A percentile compares a stretch with the other conserved stretches of the same genome.
Evolutionary conservation across 2,113 vertebrate species (phyloP).

Genomic region (Danionella cerebrum): DNA sequence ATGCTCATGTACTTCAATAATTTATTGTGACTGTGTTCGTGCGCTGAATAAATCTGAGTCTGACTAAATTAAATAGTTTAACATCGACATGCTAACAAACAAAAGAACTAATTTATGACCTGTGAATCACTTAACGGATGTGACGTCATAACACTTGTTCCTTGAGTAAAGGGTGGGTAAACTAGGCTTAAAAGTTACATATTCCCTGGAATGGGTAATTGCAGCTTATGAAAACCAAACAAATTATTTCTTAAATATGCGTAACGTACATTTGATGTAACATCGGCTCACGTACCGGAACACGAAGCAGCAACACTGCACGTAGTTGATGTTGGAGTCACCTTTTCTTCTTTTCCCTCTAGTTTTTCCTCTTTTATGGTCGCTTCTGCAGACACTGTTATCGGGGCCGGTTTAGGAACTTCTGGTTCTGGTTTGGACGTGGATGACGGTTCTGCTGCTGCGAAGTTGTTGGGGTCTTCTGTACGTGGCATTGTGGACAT

Average conservation of each 20-base stretch:
- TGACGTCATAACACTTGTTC: background rate
- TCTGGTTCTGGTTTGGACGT: slow-evolving; percentile 1
- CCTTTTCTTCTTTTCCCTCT: slow-evolving; percentile 20
- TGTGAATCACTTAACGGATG: background rate
- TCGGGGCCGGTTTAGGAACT: background rate
- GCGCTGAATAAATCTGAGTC: too few species aligned
- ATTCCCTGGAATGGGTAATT: too few species aligned
- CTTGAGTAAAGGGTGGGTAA: background rate
- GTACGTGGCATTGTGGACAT: slow-evolving; percentile 11
- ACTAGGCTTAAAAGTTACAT: background rate
- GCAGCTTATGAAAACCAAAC: background rate
- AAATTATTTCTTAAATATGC: background rate
- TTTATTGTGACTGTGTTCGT: too few species aligned
- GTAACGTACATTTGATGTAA: background rate
- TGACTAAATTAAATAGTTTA: too few species aligned
- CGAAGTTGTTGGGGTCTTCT: background rate
- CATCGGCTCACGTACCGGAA: background rate
- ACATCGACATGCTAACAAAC: too few species aligned
- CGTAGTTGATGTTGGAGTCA: background rate
- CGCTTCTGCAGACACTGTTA: background rate
- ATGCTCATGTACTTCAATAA: too few species aligned
- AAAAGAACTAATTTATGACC: background rate
- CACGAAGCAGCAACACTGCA: background rate
- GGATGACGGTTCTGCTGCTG: background rate
- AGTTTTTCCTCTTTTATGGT: background rate